Evolutionary conservation across 2,888 invertebrate genomes (phyloP), one percentile per base, ranked within the genome.

Genomic region (Brachyptera risi): DNA sequence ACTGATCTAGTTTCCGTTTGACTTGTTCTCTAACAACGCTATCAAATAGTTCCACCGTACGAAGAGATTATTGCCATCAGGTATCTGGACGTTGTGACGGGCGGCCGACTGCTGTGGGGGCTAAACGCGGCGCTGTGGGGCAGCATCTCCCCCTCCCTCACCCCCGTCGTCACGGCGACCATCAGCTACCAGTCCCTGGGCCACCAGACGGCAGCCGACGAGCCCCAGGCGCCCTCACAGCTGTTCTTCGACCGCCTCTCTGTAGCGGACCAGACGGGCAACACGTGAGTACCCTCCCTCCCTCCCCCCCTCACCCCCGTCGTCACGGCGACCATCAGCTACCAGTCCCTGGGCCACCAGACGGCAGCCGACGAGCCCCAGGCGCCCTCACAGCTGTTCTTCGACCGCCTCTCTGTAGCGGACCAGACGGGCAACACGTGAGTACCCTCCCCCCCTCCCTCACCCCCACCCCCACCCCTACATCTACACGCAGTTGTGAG

Each of bases 401-500:
- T 76, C 13, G 73, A 77, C 65, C 69, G 71, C 63, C 68, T 77
- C 19, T 63, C 68, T 2, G 63, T 77, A 24, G 69, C 70, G 60
- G 75, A 75, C 66, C 73, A 76, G 68, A 70, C 71, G 62, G 74
- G 75, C 61, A 73, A 76, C 63, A 73, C 73, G 78, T 77, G n/a
- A n/a, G n/a, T n/a, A n/a, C n/a, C n/a, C n/a, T n/a, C n/a, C n/a
- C n/a, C n/a, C n/a, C n/a, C n/a, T n/a, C n/a, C n/a, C n/a, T n/a
- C n/a, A n/a, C n/a, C n/a, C n/a, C n/a, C n/a, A n/a, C n/a, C n/a
- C n/a, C n/a, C n/a, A n/a, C n/a, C n/a, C n/a, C n/a, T n/a, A n/a
- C n/a, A n/a, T n/a, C n/a, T n/a, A n/a, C n/a, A n/a, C n/a, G n/a
- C n/a, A n/a, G n/a, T n/a, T n/a, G n/a, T n/a, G n/a, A 31, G 42